Evolutionary conservation across 2,888 invertebrate species (phyloP), one percentile per base, ranked within the genome.

Genomic region (Mechanitis mazaeus): DNA sequence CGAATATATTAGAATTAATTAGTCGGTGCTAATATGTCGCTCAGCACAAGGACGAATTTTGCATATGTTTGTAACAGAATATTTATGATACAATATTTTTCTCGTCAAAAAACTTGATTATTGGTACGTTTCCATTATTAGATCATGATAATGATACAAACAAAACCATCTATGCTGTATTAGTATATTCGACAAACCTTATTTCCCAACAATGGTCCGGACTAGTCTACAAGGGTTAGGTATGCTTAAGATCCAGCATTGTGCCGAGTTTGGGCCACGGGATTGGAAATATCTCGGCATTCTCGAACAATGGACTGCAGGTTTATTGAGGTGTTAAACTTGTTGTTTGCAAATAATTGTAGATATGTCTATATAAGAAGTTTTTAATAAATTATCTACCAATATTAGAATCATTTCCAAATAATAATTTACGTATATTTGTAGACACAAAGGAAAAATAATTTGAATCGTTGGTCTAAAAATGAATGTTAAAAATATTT

Each of bases 1-100:
- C 75, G 86, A 82, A 87, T 87, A 85, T 71, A 86, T 87, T 87
- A 81, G 77, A 85, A 88, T 85, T 83, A 85, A 87, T 87, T 83
- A 85, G 75, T 72, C 71, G 72, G 72, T 72, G 73, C 77, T 79
- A 80, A 78, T 74, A 73, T 74, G 81, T 78, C 74, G 77, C 70
- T 69, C 74, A 75, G 71, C 64, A 78, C 87, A 87, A 87, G 87
- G 87, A 85, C 88, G 85, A 85, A 80, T 81, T 86, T 87, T 80
- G 84, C 84, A 85, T 87, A 82, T 54, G 61, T 47, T 73, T 72
- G 74, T 81, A 81, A 82, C 81, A 79, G 83, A 77, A 81, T 75
- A 75, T 75, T 78, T 79, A 75, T 63, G 47, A 63, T 46, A 71
- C 20, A 20, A 20, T 20, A 20, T 20, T 20, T 20, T 20, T 20